Evolutionary conservation across 2,113 vertebrate species (phyloP).

Genomic region (Conger conger): DNA sequence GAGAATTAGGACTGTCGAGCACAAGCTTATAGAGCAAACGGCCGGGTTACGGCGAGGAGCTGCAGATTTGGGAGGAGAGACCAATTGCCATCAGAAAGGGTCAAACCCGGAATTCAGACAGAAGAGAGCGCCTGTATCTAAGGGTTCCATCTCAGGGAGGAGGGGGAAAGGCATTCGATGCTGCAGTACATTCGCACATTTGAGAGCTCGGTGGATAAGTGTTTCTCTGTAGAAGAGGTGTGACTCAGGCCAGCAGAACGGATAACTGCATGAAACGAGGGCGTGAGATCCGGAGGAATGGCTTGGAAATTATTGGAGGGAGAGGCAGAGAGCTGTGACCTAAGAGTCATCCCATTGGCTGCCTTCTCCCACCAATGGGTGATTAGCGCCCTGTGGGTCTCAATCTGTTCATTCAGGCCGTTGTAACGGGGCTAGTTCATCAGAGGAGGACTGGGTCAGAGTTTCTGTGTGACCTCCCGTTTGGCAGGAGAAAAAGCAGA

Average conservation of each 20-base stretch:
- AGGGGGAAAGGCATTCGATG: neutral
- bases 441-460: neutral
- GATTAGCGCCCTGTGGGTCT: neutral
- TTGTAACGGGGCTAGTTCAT: neutral
- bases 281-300: neutral
- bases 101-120: neutral
- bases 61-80: neutral
- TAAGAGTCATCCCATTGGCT: neutral
- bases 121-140: neutral
- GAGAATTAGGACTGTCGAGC: neutral
- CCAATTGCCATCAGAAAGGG: neutral
- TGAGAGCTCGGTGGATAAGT: no score
- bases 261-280: no score
- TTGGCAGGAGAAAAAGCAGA: constrained; percentile 4
- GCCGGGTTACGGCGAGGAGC: neutral
- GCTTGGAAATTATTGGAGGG: neutral
- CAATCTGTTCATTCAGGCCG: neutral
- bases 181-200: no score
- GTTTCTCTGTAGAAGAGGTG: no score
- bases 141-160: neutral
- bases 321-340: neutral
- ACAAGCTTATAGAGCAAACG: neutral
- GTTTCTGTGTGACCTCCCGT: neutral
- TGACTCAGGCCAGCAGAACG: no score
- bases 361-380: neutral